Conservation (phyloP, 2,113 vertebrate genomes). For the Scortum barcoo region DNA sequence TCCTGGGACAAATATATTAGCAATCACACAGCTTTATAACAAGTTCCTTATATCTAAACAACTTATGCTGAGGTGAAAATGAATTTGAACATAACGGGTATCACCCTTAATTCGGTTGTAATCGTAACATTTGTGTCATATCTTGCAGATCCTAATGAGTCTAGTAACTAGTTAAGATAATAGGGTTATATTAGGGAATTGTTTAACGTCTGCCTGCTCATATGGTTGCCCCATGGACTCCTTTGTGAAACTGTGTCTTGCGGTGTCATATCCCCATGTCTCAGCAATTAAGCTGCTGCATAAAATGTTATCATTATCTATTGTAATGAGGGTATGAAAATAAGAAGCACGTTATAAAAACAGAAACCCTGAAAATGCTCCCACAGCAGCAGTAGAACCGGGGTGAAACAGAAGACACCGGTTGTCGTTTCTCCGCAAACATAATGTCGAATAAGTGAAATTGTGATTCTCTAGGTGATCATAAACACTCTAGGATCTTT, state of each 20-base stretch:
- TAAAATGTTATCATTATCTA: constrained; percentile 10
- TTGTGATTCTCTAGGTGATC: constrained; percentile 9
- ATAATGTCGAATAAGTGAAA: background rate
- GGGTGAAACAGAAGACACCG: background rate
- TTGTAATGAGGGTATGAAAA: constrained; percentile 4
- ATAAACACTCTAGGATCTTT: background rate
- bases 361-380: background rate
- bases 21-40: background rate
- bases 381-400: background rate
- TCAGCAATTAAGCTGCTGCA: constrained; percentile 25
- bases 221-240: background rate
- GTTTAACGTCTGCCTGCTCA: background rate
- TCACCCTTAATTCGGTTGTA: background rate
- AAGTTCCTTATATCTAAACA: background rate
- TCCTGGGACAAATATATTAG: background rate
- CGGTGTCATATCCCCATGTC: constrained; percentile 5
- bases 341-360: background rate
- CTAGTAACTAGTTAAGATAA: constrained; percentile 7
- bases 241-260: constrained; percentile 15
- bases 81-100: background rate
- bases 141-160: background rate
- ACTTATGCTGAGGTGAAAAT: background rate
- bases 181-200: background rate
- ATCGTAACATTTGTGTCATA: background rate
- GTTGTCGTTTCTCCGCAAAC: background rate